Conservation (phyloP, 2,888 invertebrate species). For the Dilophus febrilis region DNA sequence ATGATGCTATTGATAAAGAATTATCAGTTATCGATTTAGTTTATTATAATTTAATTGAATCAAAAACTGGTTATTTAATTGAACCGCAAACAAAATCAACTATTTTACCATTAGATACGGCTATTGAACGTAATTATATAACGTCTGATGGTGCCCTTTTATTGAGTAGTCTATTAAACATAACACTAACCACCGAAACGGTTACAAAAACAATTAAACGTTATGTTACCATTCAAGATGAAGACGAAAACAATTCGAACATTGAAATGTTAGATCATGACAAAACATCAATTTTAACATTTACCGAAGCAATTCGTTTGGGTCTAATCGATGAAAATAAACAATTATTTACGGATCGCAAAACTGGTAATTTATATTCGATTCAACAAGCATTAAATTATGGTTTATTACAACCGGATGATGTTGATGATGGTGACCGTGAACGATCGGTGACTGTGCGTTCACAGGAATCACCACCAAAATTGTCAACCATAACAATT, state of each 20-base stretch:
- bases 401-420: constrained; percentile 47
- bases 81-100: constrained; percentile 48
- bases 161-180: constrained; percentile 67
- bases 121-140: constrained; percentile 68
- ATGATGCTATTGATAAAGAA: constrained; percentile 34
- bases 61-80: constrained; percentile 69
- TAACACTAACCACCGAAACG: constrained; percentile 74
- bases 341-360: constrained; percentile 61
- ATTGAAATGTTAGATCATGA: constrained; percentile 31
- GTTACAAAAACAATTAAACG: constrained; percentile 70
- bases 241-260: constrained; percentile 38
- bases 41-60: constrained; percentile 70
- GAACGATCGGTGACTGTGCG: neutral
- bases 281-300: constrained; percentile 44
- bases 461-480: constrained; percentile 34
- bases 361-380: constrained; percentile 51
- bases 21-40: constrained; percentile 77
- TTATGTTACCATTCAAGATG: constrained; percentile 59
- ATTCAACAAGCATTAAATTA: constrained; percentile 62
- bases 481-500: constrained; percentile 38
- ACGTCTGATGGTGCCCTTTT: constrained; percentile 76
- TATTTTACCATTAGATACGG: constrained; percentile 65
- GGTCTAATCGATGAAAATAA: constrained; percentile 66
- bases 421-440: constrained; percentile 23
- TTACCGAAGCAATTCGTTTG: constrained; percentile 57